Conservation (phyloP, 2,888 invertebrate genomes). For the Scaeva pyrastri region DNA sequence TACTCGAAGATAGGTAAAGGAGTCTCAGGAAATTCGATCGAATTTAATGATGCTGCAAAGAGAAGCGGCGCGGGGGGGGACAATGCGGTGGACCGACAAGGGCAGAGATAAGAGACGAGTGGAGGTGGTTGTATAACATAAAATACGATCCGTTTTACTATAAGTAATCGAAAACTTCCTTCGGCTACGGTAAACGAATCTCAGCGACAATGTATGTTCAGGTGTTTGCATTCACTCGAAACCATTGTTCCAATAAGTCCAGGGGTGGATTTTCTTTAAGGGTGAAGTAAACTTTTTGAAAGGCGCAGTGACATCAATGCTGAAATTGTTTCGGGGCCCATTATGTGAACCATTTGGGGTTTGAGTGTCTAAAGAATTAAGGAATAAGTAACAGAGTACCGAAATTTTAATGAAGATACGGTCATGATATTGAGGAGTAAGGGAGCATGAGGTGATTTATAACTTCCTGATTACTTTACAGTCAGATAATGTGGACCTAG, state of each 20-base stretch:
- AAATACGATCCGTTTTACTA: conserved; percentile 39
- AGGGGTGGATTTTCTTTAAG: not conserved
- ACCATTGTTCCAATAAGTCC: conserved; percentile 6
- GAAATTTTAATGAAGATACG: too few species aligned
- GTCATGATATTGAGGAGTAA: too few species aligned
- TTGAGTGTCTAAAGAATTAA: too few species aligned
- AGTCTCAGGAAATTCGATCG: conserved; percentile 31
- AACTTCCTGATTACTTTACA: too few species aligned
- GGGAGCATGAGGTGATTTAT: too few species aligned
- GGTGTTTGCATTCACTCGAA: conserved; percentile 23
- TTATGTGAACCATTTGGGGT: too few species aligned
- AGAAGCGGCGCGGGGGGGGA: too few species aligned
- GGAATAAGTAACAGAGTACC: too few species aligned
- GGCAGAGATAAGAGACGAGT: not conserved
- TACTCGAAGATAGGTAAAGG: not conserved
- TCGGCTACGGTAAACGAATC: not conserved
- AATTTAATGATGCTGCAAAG: conserved; percentile 37
- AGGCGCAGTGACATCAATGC: not conserved
- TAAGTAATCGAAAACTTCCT: conserved; percentile 44
- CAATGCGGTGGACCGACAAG: too few species aligned
- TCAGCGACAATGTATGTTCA: conserved; percentile 17
- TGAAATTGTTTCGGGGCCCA: too few species aligned
- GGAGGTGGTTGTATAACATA: not conserved
- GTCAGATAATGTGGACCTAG: too few species aligned
- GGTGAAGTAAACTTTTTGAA: not conserved